Evolutionary conservation across 2,797 vertebrate species (phyloP).

Genomic region (Rhynchonycteris naso): DNA sequence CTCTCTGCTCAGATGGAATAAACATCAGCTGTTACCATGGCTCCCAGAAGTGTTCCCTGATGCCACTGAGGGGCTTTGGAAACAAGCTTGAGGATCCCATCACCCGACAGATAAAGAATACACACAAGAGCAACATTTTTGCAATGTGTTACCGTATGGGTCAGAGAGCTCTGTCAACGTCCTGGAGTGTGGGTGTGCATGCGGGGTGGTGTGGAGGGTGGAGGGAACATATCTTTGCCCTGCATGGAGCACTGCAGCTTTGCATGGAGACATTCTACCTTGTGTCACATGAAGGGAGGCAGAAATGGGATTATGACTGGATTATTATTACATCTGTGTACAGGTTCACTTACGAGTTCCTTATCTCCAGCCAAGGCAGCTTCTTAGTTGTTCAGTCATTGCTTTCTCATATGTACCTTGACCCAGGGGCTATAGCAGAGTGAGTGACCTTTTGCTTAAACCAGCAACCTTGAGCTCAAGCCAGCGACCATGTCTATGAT

Average conservation of each 20-base stretch:
- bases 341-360: not conserved
- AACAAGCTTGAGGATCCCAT: slow-evolving; percentile 44
- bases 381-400: too few species aligned
- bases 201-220: not conserved
- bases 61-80: not conserved
- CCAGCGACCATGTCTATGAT: too few species aligned
- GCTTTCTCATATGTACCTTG: too few species aligned
- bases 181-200: not conserved
- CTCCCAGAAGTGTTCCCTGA: slow-evolving; percentile 48
- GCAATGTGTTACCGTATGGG: not conserved
- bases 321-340: not conserved
- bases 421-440: too few species aligned
- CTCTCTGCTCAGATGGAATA: not conserved
- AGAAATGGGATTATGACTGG: not conserved
- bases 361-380: not conserved
- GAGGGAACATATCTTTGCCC: not conserved
- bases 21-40: not conserved
- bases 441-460: too few species aligned
- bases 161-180: not conserved
- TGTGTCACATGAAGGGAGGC: not conserved
- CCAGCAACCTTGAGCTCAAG: too few species aligned
- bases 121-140: not conserved
- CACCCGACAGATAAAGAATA: slow-evolving; percentile 20
- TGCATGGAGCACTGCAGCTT: not conserved
- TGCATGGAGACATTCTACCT: not conserved